Conservation (phyloP, 2,888 invertebrate species). For the Melanostoma mellinum region DNA sequence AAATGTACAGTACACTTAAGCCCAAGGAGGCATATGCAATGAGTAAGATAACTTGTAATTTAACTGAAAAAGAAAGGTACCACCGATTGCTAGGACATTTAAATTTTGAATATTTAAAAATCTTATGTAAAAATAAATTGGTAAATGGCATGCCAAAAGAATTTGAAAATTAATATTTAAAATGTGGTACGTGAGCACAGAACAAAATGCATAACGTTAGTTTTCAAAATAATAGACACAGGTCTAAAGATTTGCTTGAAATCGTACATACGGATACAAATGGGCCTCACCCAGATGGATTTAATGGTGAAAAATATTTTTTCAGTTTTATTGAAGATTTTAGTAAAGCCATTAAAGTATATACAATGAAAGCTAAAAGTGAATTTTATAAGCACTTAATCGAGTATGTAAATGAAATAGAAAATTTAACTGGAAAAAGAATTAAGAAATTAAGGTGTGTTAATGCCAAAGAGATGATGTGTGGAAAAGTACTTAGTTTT, state of each 20-base stretch:
- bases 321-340: neutral
- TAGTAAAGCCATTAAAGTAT: neutral
- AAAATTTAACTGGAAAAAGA: neutral
- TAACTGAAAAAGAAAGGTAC: neutral
- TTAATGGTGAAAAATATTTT: too few species aligned
- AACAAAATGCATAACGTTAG: slow-evolving; percentile 25
- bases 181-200: slow-evolving; percentile 8
- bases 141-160: neutral
- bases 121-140: neutral
- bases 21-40: too few species aligned
- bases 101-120: neutral
- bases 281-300: too few species aligned
- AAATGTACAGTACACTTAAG: neutral
- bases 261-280: neutral
- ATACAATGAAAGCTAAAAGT: neutral
- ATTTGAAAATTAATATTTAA: neutral
- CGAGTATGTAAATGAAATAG: neutral
- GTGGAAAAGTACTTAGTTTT: neutral
- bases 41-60: too few species aligned
- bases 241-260: neutral
- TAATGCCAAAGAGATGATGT: neutral
- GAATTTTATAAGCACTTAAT: neutral
- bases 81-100: neutral
- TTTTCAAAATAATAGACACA: neutral
- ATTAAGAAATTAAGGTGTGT: neutral